Evolutionary conservation across 2,888 invertebrate species (phyloP).

Genomic region (Phyto melanocephala): DNA sequence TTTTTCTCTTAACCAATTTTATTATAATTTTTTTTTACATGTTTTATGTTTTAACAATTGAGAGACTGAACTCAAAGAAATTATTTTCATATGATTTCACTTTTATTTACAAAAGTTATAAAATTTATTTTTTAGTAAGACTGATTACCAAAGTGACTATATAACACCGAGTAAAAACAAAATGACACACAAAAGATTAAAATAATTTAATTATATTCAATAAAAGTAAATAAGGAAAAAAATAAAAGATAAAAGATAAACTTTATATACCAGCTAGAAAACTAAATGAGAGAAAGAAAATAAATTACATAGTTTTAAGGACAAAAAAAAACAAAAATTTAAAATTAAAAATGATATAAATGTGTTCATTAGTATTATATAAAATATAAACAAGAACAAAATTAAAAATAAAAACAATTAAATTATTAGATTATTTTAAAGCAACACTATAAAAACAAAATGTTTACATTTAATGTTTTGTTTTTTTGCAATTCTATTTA

Average conservation of each 20-base stretch:
- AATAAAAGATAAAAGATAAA: constrained; percentile 21
- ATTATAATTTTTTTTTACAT: neutral
- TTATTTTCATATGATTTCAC: constrained; percentile 49
- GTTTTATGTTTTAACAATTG: constrained; percentile 70
- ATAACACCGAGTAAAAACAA: constrained; percentile 62
- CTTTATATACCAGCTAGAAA: constrained; percentile 57
- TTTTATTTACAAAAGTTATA: constrained; percentile 48
- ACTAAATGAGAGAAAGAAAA: constrained; percentile 42
- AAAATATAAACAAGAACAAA: constrained; percentile 55
- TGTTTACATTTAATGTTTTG: no score
- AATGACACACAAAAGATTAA: constrained; percentile 53
- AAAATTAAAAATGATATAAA: constrained; percentile 67
- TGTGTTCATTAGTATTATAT: constrained; percentile 77
- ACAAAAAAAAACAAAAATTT: constrained; percentile 55
- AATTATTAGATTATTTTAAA: constrained; percentile 59
- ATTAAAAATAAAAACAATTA: constrained; percentile 17
- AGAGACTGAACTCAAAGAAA: constrained; percentile 72
- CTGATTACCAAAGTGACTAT: constrained; percentile 73
- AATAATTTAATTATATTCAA: constrained; percentile 45
- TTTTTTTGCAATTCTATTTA: no score
- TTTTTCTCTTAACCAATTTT: constrained; percentile 3
- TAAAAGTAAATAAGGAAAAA: constrained; percentile 45
- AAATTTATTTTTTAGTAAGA: constrained; percentile 68
- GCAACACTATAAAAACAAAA: constrained; percentile 7
- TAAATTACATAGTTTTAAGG: neutral